These are phyloP conservation scores for Archilochus colubris DNA, from an alignment of 2,113 vertebrate genomes.

Conservation along the genomic window DNA sequence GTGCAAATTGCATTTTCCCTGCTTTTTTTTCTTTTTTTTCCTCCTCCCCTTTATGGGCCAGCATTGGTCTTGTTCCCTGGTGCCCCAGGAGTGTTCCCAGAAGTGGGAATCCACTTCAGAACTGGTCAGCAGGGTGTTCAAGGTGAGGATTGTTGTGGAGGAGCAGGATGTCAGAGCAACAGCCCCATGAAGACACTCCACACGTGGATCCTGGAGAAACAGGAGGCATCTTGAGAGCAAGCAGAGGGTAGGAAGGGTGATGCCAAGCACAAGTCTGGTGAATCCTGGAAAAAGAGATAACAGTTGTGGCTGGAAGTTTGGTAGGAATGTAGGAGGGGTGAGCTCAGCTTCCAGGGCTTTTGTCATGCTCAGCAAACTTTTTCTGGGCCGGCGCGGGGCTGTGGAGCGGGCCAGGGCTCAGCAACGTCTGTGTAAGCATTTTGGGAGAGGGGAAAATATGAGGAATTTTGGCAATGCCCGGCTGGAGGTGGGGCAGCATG, in stretches of 20 bases:
- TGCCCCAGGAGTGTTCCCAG: background rate
- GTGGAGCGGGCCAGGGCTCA: background rate
- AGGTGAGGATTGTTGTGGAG: background rate
- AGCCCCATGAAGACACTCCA: background rate
- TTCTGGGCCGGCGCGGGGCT: background rate
- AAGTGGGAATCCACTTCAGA: background rate
- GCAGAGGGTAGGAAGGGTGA: background rate
- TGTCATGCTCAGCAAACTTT: background rate
- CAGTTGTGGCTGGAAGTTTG: background rate
- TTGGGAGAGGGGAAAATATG: background rate
- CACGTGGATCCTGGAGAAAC: rapidly evolving
- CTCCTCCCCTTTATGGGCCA: rapidly evolving
- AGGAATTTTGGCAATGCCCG: constrained; percentile 25
- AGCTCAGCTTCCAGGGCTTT: constrained; percentile 7
- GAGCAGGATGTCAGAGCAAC: background rate
- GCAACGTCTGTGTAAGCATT: background rate
- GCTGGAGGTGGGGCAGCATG: constrained; percentile 16
- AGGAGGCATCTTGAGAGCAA: rapidly evolving
- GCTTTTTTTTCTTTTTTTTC: background rate
- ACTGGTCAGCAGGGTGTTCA: background rate
- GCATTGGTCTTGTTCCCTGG: background rate
- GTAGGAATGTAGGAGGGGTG: background rate
- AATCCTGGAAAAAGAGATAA: background rate
- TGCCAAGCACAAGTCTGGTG: background rate
- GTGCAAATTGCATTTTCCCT: background rate